Evolutionary conservation across 2,888 invertebrate species (phyloP).

Genomic region (Argyresthia albistria): DNA sequence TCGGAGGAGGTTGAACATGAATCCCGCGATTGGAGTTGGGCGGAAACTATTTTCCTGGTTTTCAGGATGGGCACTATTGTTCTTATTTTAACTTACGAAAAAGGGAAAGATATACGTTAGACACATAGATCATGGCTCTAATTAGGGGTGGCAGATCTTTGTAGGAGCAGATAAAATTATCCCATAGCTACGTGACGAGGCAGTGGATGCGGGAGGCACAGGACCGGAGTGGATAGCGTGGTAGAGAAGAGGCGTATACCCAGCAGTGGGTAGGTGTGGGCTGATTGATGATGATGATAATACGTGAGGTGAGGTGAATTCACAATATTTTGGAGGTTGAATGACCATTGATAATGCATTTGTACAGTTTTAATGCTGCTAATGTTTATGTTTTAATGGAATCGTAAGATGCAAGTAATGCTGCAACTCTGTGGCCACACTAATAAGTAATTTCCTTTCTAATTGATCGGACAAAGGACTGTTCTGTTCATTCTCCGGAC

Average conservation of each 20-base stretch:
- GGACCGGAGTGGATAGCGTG: too few species aligned
- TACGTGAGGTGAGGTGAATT: not conserved
- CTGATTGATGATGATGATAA: too few species aligned
- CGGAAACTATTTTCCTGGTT: too few species aligned
- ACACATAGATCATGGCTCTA: not conserved
- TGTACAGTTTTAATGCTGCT: not conserved
- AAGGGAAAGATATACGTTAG: too few species aligned
- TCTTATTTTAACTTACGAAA: too few species aligned
- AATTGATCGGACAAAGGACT: slow-evolving; percentile 35
- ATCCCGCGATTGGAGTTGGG: too few species aligned
- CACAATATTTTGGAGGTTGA: not conserved
- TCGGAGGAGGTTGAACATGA: too few species aligned
- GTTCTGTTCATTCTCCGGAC: slow-evolving; percentile 26
- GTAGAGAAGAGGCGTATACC: too few species aligned
- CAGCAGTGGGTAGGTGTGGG: too few species aligned
- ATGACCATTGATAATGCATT: too few species aligned
- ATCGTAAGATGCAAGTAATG: not conserved
- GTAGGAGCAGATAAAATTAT: not conserved
- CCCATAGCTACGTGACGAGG: not conserved
- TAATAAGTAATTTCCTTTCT: slow-evolving; percentile 37
- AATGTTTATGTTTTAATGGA: not conserved
- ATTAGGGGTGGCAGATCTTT: not conserved
- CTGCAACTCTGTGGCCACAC: slow-evolving; percentile 11
- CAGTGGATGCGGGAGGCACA: too few species aligned
- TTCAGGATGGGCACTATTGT: too few species aligned